phyloP scores from a whole-genome alignment of 1,140 invertebrate species.

The Meloidogyne chitwoodi region DNA sequence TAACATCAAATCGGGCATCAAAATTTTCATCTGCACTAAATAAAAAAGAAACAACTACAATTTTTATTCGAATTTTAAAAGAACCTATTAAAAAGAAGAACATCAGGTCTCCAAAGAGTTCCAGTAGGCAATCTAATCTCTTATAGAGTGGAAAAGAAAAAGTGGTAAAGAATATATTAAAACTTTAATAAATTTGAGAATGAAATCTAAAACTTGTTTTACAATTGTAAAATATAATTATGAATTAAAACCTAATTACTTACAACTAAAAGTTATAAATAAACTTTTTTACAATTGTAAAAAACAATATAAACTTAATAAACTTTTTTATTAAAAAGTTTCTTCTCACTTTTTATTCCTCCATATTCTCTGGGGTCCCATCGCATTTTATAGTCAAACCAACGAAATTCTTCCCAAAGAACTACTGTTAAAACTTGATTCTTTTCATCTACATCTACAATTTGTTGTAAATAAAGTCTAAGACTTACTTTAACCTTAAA shows the following conservation, averaged over 20 bases:
- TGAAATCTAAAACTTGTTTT: too few species aligned
- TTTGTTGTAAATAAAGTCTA: conserved; percentile 96
- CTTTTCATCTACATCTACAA: conserved; percentile 79
- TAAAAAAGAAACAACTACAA: background rate
- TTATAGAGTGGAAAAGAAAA: conserved; percentile 63
- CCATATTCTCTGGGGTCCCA: conserved; percentile 76
- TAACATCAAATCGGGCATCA: conserved; percentile 93
- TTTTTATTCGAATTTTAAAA: background rate
- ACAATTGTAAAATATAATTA: conserved; percentile 73
- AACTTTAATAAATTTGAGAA: background rate
- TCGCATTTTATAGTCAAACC: conserved; percentile 54
- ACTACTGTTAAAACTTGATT: conserved; percentile 56
- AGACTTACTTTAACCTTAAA: conserved; percentile 81
- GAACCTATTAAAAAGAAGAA: conserved; percentile 54
- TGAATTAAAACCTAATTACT: background rate
- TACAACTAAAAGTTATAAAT: background rate
- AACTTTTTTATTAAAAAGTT: too few species aligned
- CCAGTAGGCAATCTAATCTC: conserved; percentile 78
- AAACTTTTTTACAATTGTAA: background rate
- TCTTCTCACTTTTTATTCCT: conserved; percentile 1
- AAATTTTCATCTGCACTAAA: conserved; percentile 84
- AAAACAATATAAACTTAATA: background rate
- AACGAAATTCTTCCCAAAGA: conserved; percentile 48
- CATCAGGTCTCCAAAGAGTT: conserved; percentile 52
- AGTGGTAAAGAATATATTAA: background rate